Evolutionary conservation across 2,113 vertebrate species (phyloP).

Genomic region (Cinclus mexicanus): DNA sequence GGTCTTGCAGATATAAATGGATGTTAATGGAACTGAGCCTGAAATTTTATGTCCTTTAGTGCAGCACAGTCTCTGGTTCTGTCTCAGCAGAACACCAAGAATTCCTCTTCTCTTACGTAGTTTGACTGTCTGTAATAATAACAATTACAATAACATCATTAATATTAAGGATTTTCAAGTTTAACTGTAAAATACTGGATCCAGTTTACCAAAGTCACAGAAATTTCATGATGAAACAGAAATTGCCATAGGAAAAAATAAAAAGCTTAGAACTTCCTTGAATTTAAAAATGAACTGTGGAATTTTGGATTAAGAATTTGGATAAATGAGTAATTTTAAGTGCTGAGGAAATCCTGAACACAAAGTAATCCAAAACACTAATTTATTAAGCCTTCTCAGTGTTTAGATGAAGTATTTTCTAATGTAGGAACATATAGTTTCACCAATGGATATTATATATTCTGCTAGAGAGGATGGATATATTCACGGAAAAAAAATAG

Average conservation of each 20-base stretch:
- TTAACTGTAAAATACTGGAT: neutral
- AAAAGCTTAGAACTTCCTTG: neutral
- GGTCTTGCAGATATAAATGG: neutral
- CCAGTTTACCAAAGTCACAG: neutral
- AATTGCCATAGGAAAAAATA: neutral
- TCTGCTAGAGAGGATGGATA: neutral
- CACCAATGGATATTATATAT: neutral
- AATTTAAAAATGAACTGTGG: neutral
- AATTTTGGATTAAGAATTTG: neutral
- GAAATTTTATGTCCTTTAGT: neutral
- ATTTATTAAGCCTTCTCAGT: neutral
- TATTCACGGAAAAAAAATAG: neutral
- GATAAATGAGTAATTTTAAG: neutral
- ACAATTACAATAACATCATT: neutral
- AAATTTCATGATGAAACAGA: neutral
- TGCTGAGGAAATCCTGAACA: neutral
- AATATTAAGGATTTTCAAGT: neutral
- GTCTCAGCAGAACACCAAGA: neutral
- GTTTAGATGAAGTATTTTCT: neutral
- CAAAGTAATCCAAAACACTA: neutral
- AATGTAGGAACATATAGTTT: neutral
- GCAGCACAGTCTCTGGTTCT: neutral
- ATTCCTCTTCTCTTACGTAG: neutral
- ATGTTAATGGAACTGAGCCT: neutral
- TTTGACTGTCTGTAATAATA: neutral